Percentiles rank a stretch among this genome's conserved stretches.
These are phyloP conservation scores for Margarornis squamiger DNA, from an alignment of 2,797 vertebrate genomes.

Conservation along the genomic window DNA sequence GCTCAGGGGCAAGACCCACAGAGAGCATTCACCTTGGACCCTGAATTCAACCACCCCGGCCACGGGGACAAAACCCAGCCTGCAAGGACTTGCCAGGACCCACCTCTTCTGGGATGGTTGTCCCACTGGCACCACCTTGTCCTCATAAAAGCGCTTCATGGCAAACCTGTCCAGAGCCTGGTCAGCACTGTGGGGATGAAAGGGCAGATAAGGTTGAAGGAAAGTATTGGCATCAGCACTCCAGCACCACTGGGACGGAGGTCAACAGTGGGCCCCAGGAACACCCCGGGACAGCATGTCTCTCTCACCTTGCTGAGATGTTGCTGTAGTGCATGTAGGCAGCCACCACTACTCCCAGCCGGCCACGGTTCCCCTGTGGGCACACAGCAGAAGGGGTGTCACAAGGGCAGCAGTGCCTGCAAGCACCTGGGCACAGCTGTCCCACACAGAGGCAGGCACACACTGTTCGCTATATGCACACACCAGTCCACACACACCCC, in stretches of 20 bases:
- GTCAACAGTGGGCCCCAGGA: neutral
- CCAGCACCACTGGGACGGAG: neutral
- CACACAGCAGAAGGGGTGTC: conserved; percentile 10
- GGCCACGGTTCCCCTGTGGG: conserved; percentile 90
- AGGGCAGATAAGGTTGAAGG: neutral
- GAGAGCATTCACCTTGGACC: neutral
- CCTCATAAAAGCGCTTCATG: conserved; percentile 99
- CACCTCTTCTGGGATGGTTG: conserved; percentile 97
- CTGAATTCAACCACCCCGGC: neutral
- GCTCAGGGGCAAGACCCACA: neutral
- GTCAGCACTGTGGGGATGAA: conserved; percentile 80
- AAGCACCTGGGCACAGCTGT: neutral
- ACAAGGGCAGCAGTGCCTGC: fast-evolving
- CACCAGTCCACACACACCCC: fast-evolving
- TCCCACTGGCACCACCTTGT: conserved; percentile 94
- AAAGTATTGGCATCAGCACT: neutral
- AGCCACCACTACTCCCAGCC: conserved; percentile 94
- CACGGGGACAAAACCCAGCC: neutral
- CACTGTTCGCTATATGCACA: fast-evolving
- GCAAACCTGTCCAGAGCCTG: conserved; percentile 98
- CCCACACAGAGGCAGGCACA: neutral
- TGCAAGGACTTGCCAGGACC: neutral
- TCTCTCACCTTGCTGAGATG: conserved; percentile 92
- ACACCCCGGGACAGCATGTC: fast-evolving
- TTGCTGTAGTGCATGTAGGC: conserved; percentile 99